These are phyloP conservation scores for Gymnogyps californianus DNA, from an alignment of 2,113 vertebrate genomes.

Conservation along the genomic window DNA sequence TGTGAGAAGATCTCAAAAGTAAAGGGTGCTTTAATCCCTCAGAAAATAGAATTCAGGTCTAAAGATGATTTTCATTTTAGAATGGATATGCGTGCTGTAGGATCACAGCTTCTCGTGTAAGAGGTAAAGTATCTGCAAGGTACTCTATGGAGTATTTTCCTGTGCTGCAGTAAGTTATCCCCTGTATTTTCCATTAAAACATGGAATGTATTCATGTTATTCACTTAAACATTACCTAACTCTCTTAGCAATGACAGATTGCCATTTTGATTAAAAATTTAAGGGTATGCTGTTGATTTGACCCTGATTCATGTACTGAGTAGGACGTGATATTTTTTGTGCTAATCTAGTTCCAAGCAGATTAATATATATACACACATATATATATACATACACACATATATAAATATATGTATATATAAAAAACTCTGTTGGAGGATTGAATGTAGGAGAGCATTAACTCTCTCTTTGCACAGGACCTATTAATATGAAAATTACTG, in stretches of 20 bases:
- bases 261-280: conserved; percentile 45
- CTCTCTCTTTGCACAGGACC: not conserved
- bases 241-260: conserved; percentile 22
- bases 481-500: conserved; percentile 60
- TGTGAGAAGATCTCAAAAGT: not conserved
- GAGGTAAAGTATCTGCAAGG: not conserved
- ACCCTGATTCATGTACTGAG: conserved; percentile 38
- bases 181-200: not conserved
- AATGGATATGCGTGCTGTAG: not conserved
- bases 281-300: conserved; percentile 28
- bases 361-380: not conserved
- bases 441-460: not conserved
- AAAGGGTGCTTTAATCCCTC: not conserved
- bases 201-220: not conserved
- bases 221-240: not conserved
- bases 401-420: not conserved
- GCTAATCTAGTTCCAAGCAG: conserved; percentile 18
- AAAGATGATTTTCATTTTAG: not conserved
- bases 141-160: not conserved
- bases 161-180: not conserved
- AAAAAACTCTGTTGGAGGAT: not conserved
- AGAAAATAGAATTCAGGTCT: not conserved
- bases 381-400: not conserved
- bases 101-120: not conserved
- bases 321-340: conserved; percentile 23